Base-by-base conservation (phyloP, 2,888 invertebrate genomes). In the Ichneumoninae sp. region DNA sequence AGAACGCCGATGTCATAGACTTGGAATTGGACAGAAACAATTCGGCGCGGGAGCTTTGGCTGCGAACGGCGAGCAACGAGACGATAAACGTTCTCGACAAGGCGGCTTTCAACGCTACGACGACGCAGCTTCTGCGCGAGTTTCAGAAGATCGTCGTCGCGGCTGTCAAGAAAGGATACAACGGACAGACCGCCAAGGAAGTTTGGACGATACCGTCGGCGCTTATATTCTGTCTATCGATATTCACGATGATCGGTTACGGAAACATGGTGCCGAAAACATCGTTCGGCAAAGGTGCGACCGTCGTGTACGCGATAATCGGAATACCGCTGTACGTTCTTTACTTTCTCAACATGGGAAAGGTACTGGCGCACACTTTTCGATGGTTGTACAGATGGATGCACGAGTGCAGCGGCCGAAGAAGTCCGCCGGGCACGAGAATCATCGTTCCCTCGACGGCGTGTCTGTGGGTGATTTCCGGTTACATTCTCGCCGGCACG, bases 181-280 rank as follows among this genome's bases (percentile, higher is more conserved):
- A 96, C 90, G 97, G 97, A 0, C 94, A 96, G 30, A 95, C 95
- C 1, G 95, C 96, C 0, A 50, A 95, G 65, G 96, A 97, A 82
- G 95, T 96, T 77, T 98, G 98, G 98, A 96, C 97, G 0, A 97
- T 97, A 89, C 97, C 98, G 0, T 97, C 97, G 0, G 97, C 98
- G 0, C 93, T 98, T 3, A 98, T 98, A 97, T 98, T 97, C 92
- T 97, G 97, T 40, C 93, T 98, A 13, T 97, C 97, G 33, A 96
- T 98, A 6, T 97, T 98, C 91, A 98, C 98, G 4, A 98, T 98
- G 98, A 97, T 98, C 88, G 98, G 98, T 2, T 98, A 98, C 91
- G 98, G 98, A 0, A 97, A 97, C 92, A 95, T 97, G 93, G 96
- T 97, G 13, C 98, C 98, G 0, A 96, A 96, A 88, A 97, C 97